These are phyloP conservation scores for Halcyon badia DNA, from an alignment of 2,797 vertebrate genomes.

Conservation along the genomic window DNA sequence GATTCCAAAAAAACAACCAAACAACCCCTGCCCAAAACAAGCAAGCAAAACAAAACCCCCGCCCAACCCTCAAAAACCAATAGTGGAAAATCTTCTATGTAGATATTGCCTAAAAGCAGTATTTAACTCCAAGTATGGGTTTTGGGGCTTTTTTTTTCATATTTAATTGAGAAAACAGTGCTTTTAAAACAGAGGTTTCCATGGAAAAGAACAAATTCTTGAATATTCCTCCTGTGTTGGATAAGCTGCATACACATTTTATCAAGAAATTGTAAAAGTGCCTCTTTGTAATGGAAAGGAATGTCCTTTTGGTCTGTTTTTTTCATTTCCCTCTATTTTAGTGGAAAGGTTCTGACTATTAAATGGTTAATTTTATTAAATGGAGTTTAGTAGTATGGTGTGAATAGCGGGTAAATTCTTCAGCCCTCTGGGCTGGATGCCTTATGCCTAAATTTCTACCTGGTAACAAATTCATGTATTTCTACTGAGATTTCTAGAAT, in stretches of 20 bases:
- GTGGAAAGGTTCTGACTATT: background rate
- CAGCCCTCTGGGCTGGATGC: background rate
- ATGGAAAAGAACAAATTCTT: background rate
- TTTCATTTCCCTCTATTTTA: background rate
- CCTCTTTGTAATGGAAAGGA: background rate
- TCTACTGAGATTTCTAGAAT: constrained; percentile 44
- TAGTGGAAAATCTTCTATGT: background rate
- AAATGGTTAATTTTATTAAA: background rate
- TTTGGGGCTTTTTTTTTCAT: background rate
- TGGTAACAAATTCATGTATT: background rate
- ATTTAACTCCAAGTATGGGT: background rate
- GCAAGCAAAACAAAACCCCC: background rate
- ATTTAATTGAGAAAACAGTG: background rate
- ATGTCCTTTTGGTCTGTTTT: background rate
- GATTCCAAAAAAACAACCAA: background rate
- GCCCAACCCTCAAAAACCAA: background rate
- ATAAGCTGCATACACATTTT: background rate
- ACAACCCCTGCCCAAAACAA: background rate
- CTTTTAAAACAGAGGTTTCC: background rate
- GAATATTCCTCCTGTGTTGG: background rate
- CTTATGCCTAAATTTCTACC: background rate
- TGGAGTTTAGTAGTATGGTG: background rate
- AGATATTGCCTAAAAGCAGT: background rate
- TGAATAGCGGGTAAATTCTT: background rate
- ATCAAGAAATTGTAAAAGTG: background rate